These are phyloP conservation scores for Eublepharis macularius DNA, from an alignment of 2,113 vertebrate species.

Conservation along the genomic window DNA sequence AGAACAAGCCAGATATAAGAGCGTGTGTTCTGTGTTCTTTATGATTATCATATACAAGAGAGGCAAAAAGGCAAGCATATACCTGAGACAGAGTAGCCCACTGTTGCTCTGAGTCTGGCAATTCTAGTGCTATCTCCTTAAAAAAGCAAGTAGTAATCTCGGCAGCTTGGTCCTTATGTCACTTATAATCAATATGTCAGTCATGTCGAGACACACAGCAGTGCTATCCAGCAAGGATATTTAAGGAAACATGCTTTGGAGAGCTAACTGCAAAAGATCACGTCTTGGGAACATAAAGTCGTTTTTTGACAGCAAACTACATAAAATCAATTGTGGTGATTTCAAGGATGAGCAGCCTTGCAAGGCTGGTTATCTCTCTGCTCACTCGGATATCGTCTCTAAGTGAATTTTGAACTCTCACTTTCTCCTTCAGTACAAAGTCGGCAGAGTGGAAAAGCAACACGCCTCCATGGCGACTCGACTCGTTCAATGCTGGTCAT, in stretches of 20 bases:
- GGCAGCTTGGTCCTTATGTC: neutral
- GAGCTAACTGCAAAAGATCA: neutral
- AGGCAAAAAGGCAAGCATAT: neutral
- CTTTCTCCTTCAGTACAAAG: neutral
- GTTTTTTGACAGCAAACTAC: constrained; percentile 29
- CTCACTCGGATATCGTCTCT: constrained; percentile 14
- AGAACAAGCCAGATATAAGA: neutral
- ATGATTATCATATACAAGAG: neutral
- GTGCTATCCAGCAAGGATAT: constrained; percentile 21
- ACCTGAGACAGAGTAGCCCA: neutral
- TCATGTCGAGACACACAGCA: neutral
- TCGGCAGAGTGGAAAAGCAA: neutral
- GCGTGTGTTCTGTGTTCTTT: neutral
- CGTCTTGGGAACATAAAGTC: constrained; percentile 18
- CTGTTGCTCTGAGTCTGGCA: neutral
- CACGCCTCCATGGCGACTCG: neutral
- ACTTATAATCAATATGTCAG: constrained; percentile 10
- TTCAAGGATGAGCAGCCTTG: constrained; percentile 53
- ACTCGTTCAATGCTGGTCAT: neutral
- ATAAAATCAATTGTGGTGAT: constrained; percentile 40
- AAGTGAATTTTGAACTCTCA: constrained; percentile 16
- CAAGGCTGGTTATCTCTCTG: constrained; percentile 18
- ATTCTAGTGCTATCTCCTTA: neutral
- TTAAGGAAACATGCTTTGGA: constrained; percentile 26
- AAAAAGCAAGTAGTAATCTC: neutral